Percentiles rank a stretch among this genome's conserved stretches.
Evolutionary conservation across 2,113 vertebrate species (phyloP).

Genomic region (Prietella phreatophila): DNA sequence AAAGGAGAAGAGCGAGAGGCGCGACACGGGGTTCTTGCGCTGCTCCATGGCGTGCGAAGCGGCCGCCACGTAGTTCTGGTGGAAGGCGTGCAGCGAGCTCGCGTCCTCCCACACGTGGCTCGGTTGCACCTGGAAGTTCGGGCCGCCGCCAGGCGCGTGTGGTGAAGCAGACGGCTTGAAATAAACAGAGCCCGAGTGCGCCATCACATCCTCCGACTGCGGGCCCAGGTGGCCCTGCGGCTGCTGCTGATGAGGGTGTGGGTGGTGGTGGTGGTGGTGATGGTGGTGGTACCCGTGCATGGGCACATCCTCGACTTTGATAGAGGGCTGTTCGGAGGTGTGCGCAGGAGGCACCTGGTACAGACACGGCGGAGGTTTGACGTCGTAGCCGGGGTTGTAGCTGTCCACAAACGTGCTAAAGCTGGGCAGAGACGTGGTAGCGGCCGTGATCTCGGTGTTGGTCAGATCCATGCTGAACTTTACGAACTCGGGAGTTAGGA

Average conservation of each 20-base stretch:
- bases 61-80: conserved; percentile 96
- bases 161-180: conserved; percentile 80
- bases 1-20: conserved; percentile 97
- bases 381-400: conserved; percentile 97
- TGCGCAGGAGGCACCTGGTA: conserved; percentile 91
- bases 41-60: conserved; percentile 94
- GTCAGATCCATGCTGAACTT: conserved; percentile 99
- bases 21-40: conserved; percentile 91
- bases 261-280: conserved; percentile 43
- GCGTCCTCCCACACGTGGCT: conserved; percentile 96
- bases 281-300: conserved; percentile 87
- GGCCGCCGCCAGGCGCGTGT: conserved; percentile 82
- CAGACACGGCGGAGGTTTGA: conserved; percentile 97
- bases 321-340: conserved; percentile 91
- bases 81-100: conserved; percentile 93
- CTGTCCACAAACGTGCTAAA: conserved; percentile 99
- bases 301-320: conserved; percentile 98
- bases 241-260: conserved; percentile 33
- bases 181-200: conserved; percentile 93
- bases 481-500: conserved; percentile 98
- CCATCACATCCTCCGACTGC: conserved; percentile 91
- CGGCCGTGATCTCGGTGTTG: conserved; percentile 99
- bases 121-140: conserved; percentile 94
- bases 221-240: conserved; percentile 85
- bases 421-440: conserved; percentile 97